A percentile compares a stretch with the other conserved stretches of the same genome.
phyloP scores from a whole-genome alignment of 37 sponge, comb jelly and placozoan genomes.

The Crambe crambe region DNA sequence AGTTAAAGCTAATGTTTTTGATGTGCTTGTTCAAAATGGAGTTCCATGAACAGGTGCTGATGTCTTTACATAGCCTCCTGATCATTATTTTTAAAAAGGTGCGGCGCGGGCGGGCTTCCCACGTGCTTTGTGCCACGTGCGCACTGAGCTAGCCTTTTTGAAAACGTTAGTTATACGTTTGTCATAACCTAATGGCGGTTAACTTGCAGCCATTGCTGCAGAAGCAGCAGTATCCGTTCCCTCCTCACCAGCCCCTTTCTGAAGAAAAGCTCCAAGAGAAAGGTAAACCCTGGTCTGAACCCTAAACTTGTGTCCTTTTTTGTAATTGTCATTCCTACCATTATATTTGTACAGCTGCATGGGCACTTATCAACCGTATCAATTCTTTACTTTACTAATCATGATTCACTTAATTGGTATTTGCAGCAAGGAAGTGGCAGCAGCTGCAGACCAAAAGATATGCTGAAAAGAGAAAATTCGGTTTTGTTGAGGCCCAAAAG shows the following conservation, averaged over 20 bases:
- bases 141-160: neutral
- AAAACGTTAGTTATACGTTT: neutral
- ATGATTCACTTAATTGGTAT: too few relatives aligned
- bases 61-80: neutral
- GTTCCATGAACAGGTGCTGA: neutral
- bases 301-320: too few relatives aligned
- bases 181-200: constrained; percentile 6
- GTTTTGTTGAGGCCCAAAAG: constrained; percentile 99
- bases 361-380: too few relatives aligned
- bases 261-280: constrained; percentile 93
- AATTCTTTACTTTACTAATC: too few relatives aligned
- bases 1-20: neutral
- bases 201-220: constrained; percentile 62
- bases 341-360: too few relatives aligned
- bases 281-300: constrained; percentile 43
- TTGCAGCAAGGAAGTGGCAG: constrained; percentile 98
- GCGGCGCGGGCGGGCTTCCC: too few relatives aligned
- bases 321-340: too few relatives aligned
- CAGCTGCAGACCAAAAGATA: constrained; percentile 97
- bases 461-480: constrained; percentile 98
- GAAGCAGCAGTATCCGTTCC: constrained; percentile 74
- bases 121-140: too few relatives aligned
- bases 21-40: constrained; percentile 2
- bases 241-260: constrained; percentile 40
- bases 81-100: neutral